Conservation (phyloP, 2,797 vertebrate genomes). For the Iguana delicatissima region DNA sequence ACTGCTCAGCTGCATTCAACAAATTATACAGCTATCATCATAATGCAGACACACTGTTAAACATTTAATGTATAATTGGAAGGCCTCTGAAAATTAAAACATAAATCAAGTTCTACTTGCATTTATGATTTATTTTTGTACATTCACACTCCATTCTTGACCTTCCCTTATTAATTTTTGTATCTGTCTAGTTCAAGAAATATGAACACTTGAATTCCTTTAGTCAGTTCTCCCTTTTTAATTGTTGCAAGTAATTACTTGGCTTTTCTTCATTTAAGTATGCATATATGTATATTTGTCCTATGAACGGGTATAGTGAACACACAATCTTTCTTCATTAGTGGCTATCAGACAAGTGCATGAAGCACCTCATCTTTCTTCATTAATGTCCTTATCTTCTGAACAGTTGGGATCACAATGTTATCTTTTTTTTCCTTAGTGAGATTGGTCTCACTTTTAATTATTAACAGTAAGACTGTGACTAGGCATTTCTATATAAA, state of each 20-base stretch:
- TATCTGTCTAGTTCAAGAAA: neutral
- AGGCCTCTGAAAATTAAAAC: neutral
- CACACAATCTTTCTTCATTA: constrained; percentile 28
- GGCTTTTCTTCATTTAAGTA: neutral
- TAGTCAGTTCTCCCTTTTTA: neutral
- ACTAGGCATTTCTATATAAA: neutral
- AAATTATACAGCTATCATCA: neutral
- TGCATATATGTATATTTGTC: neutral
- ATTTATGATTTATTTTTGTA: neutral
- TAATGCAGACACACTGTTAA: neutral
- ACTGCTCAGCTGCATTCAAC: neutral
- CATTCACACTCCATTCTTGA: neutral
- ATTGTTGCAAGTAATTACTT: constrained; percentile 4
- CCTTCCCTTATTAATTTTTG: neutral
- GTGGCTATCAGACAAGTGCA: neutral
- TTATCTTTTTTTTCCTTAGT: neutral
- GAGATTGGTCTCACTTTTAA: constrained; percentile 7
- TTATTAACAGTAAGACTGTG: neutral
- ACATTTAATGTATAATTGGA: neutral
- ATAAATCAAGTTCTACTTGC: neutral
- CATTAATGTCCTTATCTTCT: constrained; percentile 15
- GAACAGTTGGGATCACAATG: neutral
- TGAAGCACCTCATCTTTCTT: constrained; percentile 6
- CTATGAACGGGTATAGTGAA: neutral
- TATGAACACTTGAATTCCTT: neutral